Percentiles rank a stretch among this genome's conserved stretches.
phyloP scores from a whole-genome alignment of 2,888 invertebrate genomes.

The Tinea trinotella region DNA sequence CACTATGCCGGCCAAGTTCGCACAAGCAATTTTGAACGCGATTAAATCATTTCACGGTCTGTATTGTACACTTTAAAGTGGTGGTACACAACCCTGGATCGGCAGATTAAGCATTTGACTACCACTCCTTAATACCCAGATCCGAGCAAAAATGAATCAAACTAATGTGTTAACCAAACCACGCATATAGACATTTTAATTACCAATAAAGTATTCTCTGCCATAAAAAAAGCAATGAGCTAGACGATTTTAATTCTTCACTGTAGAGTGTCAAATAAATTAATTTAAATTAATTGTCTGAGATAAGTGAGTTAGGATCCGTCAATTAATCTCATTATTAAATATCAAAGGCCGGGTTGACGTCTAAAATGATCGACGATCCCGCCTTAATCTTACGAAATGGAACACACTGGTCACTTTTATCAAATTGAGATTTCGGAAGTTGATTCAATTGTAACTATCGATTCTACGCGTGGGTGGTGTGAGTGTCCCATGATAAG shows the following conservation, averaged over 20 bases:
- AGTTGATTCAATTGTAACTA: conserved; percentile 31
- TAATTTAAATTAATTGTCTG: background rate
- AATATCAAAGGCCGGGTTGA: conserved; percentile 42
- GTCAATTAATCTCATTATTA: conserved; percentile 47
- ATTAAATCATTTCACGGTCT: too few relatives aligned
- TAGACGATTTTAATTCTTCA: background rate
- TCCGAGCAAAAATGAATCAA: too few relatives aligned
- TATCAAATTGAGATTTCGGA: conserved; percentile 23
- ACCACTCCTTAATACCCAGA: too few relatives aligned
- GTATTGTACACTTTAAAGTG: too few relatives aligned
- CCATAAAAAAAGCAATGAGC: background rate
- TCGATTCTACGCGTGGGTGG: conserved; percentile 42
- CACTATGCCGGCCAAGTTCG: too few relatives aligned
- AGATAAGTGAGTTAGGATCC: conserved; percentile 17
- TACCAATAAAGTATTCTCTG: too few relatives aligned
- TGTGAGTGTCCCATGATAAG: conserved; percentile 21
- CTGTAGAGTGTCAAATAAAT: background rate
- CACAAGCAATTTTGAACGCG: too few relatives aligned
- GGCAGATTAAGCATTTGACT: too few relatives aligned
- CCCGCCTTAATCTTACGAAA: conserved; percentile 34
- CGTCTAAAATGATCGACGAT: conserved; percentile 45
- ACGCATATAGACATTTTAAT: too few relatives aligned
- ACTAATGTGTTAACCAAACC: too few relatives aligned
- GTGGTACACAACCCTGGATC: too few relatives aligned
- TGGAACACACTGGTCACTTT: conserved; percentile 22